Base-by-base conservation (phyloP, 1,140 invertebrate genomes). In the Drosophila insularis region DNA sequence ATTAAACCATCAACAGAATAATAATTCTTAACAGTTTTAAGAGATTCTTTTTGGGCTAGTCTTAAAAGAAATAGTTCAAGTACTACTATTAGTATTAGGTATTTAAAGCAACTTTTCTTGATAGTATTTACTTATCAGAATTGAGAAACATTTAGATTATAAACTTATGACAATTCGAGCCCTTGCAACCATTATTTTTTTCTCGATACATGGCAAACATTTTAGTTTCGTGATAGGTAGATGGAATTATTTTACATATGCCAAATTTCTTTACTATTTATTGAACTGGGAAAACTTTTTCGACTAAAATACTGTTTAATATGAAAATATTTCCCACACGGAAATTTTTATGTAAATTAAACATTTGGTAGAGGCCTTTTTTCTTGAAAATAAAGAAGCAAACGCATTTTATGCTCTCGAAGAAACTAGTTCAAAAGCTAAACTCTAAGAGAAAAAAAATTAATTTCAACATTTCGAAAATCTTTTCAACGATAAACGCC, bases 331-430 rank as follows among this genome's bases (percentile, higher is more conserved):
- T 31, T 23, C 21, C 23, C 23, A 32, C 40, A 55, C 14, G 63
- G 10, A 43, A 78, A 27, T 63, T 54, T 68, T 69, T 85, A 85
- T 85, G 78, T 78, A 75, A 81, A 85, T 85, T 58, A 66, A 23
- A n/a, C 27, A 8, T 68, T 50, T 71, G 59, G 63, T 54, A 54
- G 58, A 65, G 58, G 27, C 62, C 6, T 46, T 50, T 85, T 74
- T 62, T 54, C 5, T 53, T 32, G 32, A 43, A 63, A 67, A 56
- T n/a, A 46, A 46, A 19, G 14, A 8, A 27, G 23, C 4, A 43
- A 43, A 17, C 23, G 23, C 23, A 78, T 78, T 86, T 69, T 81
- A 70, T 69, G 60, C 63, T 55, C 14, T 46, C 66, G 53, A 58
- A 17, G 56, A 80, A 82, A 72, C 68, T 84, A 76, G 76, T 75